Conservation (phyloP, 2,888 invertebrate genomes). For the Acleris cristana region DNA sequence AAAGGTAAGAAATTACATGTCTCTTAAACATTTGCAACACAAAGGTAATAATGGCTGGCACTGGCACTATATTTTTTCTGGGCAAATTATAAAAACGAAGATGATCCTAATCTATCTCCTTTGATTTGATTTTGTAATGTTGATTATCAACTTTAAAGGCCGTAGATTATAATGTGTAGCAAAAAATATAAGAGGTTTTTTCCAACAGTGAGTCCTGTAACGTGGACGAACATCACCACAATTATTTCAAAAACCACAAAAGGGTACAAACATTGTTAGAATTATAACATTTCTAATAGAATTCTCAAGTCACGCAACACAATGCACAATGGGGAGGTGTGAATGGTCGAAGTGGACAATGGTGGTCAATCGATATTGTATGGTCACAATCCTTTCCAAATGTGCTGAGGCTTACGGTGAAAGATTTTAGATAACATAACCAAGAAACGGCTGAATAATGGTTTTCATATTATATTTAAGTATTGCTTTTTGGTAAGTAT, state of each 20-base stretch:
- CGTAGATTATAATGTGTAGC: too few relatives aligned
- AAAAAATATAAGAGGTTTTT: too few relatives aligned
- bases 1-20: too few relatives aligned
- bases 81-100: too few relatives aligned
- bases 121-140: too few relatives aligned
- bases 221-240: constrained; percentile 9
- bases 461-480: constrained; percentile 4
- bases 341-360: constrained; percentile 27
- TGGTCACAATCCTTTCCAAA: constrained; percentile 26
- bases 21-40: too few relatives aligned
- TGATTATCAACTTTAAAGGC: too few relatives aligned
- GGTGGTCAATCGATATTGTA: constrained; percentile 17
- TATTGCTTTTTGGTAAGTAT: neutral
- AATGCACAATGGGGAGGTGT: constrained; percentile 43
- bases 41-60: too few relatives aligned
- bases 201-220: too few relatives aligned
- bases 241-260: constrained; percentile 37
- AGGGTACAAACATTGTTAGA: constrained; percentile 42
- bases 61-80: too few relatives aligned
- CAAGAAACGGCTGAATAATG: constrained; percentile 8
- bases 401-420: constrained; percentile 1
- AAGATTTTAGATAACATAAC: constrained; percentile 28
- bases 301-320: constrained; percentile 50
- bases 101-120: too few relatives aligned
- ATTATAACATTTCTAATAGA: constrained; percentile 38